A percentile compares a stretch with the other conserved stretches of the same genome.
phyloP scores from a whole-genome alignment of 2,797 vertebrate genomes.

The Craterocephalus amniculus region DNA sequence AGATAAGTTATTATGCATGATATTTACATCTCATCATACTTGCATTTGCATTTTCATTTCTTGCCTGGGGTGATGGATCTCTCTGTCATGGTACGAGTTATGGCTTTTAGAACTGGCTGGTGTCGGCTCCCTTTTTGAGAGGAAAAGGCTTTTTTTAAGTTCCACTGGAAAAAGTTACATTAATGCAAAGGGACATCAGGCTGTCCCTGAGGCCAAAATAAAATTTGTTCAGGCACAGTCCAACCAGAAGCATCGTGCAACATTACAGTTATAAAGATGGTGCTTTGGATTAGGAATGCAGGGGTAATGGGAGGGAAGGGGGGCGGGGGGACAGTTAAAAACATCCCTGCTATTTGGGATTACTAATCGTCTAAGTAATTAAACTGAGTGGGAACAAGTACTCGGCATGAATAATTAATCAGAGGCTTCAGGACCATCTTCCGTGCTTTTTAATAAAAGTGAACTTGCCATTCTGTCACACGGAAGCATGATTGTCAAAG shows the following conservation, averaged over 20 bases:
- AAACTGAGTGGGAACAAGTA: conserved; percentile 60
- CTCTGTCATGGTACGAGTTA: conserved; percentile 11
- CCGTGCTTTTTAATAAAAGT: conserved; percentile 31
- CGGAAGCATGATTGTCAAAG: conserved; percentile 39
- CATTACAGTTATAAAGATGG: conserved; percentile 4
- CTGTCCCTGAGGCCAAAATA: neutral
- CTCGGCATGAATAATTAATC: conserved; percentile 67
- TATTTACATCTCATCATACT: conserved; percentile 46
- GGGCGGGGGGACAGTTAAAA: conserved; percentile 8
- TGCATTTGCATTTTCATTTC: conserved; percentile 50
- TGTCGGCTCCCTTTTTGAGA: conserved; percentile 6
- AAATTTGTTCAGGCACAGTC: conserved; percentile 7
- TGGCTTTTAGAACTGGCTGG: conserved; percentile 7
- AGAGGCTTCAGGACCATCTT: conserved; percentile 42
- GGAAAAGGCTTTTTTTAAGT: neutral
- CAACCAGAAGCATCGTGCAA: conserved; percentile 23
- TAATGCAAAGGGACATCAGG: conserved; percentile 23
- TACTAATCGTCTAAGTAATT: conserved; percentile 65
- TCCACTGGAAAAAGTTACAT: conserved; percentile 7
- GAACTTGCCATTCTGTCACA: conserved; percentile 52
- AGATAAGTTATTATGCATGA: conserved; percentile 13
- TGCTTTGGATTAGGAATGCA: conserved; percentile 37
- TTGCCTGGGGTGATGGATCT: conserved; percentile 10
- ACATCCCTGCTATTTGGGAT: conserved; percentile 44
- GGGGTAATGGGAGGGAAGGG: conserved; percentile 3